phyloP scores from a whole-genome alignment of 2,797 vertebrate genomes.

The Pteropus rufus region DNA sequence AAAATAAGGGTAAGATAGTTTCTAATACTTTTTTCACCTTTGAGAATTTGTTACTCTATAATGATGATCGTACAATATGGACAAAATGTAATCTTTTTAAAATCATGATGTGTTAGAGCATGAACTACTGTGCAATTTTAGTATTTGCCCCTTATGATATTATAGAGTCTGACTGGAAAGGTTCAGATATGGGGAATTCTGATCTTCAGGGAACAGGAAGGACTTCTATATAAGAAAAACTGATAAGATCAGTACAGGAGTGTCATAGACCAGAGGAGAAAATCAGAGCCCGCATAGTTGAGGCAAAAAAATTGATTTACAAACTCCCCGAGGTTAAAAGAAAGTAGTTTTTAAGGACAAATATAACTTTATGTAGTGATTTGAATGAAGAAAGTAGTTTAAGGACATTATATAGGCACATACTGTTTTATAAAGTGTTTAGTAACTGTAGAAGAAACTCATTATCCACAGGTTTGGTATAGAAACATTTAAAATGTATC shows the following conservation, averaged over 20 bases:
- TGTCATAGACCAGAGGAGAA: neutral
- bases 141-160: neutral
- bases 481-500: neutral
- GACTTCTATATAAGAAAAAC: neutral
- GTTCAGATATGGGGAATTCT: neutral
- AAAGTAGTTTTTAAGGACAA: neutral
- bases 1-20: neutral
- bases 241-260: neutral
- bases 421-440: neutral
- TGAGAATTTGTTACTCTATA: neutral
- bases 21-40: neutral
- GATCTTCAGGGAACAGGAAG: neutral
- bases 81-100: conserved; percentile 30
- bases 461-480: neutral
- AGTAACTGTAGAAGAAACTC: neutral
- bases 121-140: neutral
- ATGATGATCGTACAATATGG: neutral
- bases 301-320: neutral
- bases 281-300: neutral
- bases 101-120: neutral
- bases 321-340: neutral
- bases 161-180: neutral
- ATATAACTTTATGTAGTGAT: neutral
- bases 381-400: neutral
- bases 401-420: neutral